Evolutionary conservation across 2,888 invertebrate genomes (phyloP).

Genomic region (Platerodrilus igneus): DNA sequence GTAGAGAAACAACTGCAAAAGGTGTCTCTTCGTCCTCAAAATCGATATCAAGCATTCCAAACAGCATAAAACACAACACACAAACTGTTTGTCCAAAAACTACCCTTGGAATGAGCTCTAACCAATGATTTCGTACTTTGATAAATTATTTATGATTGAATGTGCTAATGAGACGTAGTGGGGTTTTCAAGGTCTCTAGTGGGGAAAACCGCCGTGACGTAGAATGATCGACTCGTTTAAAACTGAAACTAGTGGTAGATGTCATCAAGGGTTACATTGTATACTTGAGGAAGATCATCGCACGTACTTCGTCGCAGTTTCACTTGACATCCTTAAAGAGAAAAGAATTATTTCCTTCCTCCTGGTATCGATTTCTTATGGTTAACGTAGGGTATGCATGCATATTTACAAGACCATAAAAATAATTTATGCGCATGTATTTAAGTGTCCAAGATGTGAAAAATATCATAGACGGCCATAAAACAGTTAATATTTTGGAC

Average conservation of each 20-base stretch:
- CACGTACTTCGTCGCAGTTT: slow-evolving; percentile 16
- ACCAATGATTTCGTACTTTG: slow-evolving; percentile 33
- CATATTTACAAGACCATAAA: slow-evolving; percentile 12
- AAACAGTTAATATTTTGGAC: slow-evolving; percentile 17
- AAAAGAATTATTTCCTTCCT: neutral
- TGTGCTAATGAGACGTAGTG: slow-evolving; percentile 38
- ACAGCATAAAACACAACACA: slow-evolving; percentile 4
- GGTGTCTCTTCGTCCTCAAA: slow-evolving; percentile 59
- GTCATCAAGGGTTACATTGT: slow-evolving; percentile 14
- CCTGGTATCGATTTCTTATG: slow-evolving; percentile 13
- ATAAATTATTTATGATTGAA: slow-evolving; percentile 39
- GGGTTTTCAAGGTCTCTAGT: slow-evolving; percentile 35
- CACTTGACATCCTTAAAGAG: neutral
- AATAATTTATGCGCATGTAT: slow-evolving; percentile 23
- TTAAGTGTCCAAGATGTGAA: slow-evolving; percentile 11
- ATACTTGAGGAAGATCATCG: no score
- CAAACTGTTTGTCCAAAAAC: slow-evolving; percentile 16
- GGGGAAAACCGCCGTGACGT: slow-evolving; percentile 29
- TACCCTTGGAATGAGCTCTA: slow-evolving; percentile 21
- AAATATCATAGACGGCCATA: slow-evolving; percentile 9
- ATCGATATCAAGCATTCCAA: slow-evolving; percentile 41
- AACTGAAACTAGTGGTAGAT: no score
- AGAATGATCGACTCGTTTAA: slow-evolving; percentile 31
- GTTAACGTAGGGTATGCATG: no score
- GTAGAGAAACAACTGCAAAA: slow-evolving; percentile 64